Conservation (phyloP, 92 coral and sea anemone genomes). For the Paragorgia papillata region DNA sequence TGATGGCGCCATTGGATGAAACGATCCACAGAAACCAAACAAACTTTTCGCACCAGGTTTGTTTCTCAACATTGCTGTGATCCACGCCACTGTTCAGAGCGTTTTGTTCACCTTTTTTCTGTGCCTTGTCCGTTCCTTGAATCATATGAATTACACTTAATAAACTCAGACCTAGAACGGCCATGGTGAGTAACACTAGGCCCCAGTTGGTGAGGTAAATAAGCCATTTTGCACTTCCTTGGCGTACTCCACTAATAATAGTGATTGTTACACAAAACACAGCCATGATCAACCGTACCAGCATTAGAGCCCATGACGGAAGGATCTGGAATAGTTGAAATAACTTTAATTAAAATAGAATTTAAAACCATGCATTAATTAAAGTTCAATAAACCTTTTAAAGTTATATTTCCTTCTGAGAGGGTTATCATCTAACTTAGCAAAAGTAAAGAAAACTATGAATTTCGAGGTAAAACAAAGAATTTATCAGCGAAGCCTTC, state of each 20-base stretch:
- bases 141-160: neutral
- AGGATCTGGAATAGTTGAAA: conserved; percentile 2
- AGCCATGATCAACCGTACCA: neutral
- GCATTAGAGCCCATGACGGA: conserved; percentile 1
- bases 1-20: conserved; percentile 3
- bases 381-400: too few species aligned
- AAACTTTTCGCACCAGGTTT: neutral
- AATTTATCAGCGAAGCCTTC: too few species aligned
- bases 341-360: too few species aligned
- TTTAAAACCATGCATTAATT: too few species aligned
- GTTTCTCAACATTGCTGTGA: neutral
- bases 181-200: conserved; percentile 12
- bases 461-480: too few species aligned
- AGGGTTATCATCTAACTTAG: too few species aligned
- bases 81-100: too few species aligned
- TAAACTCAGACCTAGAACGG: conserved; percentile 1
- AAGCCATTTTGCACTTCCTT: neutral
- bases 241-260: neutral
- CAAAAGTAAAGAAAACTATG: too few species aligned
- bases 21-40: conserved; percentile 31
- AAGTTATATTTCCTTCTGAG: too few species aligned
- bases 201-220: conserved; percentile 40
- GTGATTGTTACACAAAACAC: conserved; percentile 3
- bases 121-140: too few species aligned
- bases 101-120: too few species aligned